Evolutionary conservation across 2,113 vertebrate species (phyloP), one percentile per base, ranked within the genome.

Genomic region (Forbesichthys papilliferus): DNA sequence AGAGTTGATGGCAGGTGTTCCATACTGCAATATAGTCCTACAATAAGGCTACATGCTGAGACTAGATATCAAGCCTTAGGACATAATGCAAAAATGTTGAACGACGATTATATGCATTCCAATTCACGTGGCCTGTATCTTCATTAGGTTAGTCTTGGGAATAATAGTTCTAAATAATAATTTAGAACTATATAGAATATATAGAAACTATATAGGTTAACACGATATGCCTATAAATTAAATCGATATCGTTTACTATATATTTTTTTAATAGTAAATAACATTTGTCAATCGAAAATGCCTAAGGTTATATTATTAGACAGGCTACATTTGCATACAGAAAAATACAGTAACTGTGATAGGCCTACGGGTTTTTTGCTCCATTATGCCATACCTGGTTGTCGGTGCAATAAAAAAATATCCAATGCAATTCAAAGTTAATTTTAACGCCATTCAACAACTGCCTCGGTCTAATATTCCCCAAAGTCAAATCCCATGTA

Each of bases 361-460:
- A 42, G 36, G 36, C 49, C 49, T 11, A 14, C 2, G 3, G 12
- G 12, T 2, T 49, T 9, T 49, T 18, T n/a, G 53, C 27, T 27
- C 56, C 10, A 12, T 33, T 58, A 58, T n/a, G 33, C 11, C 59
- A 54, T 80, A 92, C 92, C 89, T 88, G 90, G 73, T 69, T 82
- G 66, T 84, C 73, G 68, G 47, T 82, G 84, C 78, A 73, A 78
- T 34, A 52, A 79, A 78, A 61, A 61, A 46, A 64, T 73, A 11
- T 47, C 61, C 46, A 46, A 16, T 62, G 46, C 61, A 16, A 11
- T 61, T 62, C 46, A 53, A 72, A 48, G 71, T 82, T 60, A 63
- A 51, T 33, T 61, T 8, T 3, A 55, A 65, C 14, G 10, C 80
- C 82, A 83, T 84, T 68, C 85, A 80, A 27, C 59, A 68, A 75